Evolutionary conservation across 2,888 invertebrate species (phyloP).

Genomic region (Sarcophaga carnaria): DNA sequence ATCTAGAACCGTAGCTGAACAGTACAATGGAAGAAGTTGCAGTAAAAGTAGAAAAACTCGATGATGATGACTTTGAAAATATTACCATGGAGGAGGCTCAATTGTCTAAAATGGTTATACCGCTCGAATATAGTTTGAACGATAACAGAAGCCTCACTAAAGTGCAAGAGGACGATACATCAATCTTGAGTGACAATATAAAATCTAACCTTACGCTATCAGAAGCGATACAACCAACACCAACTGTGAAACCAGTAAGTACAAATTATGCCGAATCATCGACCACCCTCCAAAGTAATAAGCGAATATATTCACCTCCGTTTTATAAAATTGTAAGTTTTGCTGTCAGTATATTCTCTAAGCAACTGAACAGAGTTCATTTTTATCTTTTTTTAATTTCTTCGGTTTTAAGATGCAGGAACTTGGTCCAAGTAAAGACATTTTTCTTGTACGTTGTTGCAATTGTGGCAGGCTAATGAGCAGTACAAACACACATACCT

Average conservation of each 20-base stretch:
- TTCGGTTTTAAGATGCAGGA: background rate
- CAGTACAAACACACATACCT: slow-evolving; percentile 71
- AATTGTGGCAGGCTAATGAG: slow-evolving; percentile 69
- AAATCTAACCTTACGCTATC: background rate
- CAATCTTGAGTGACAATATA: background rate
- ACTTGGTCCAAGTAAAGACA: slow-evolving; percentile 18
- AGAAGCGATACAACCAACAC: background rate
- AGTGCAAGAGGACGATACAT: background rate
- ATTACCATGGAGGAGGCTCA: background rate
- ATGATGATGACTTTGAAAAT: background rate
- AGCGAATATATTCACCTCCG: background rate
- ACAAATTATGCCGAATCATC: background rate
- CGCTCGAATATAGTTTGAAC: background rate
- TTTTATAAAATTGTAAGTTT: background rate
- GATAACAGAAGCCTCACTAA: background rate
- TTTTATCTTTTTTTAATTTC: background rate
- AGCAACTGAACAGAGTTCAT: background rate
- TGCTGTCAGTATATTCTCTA: background rate
- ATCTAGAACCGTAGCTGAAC: background rate
- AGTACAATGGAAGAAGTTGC: background rate
- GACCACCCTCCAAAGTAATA: too few relatives aligned
- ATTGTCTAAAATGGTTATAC: background rate
- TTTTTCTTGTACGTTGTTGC: slow-evolving; percentile 65
- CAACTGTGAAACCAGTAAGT: background rate
- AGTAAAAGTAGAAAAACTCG: background rate